These are phyloP conservation scores for Sander lucioperca DNA, from an alignment of 2,113 vertebrate species.

Conservation along the genomic window DNA sequence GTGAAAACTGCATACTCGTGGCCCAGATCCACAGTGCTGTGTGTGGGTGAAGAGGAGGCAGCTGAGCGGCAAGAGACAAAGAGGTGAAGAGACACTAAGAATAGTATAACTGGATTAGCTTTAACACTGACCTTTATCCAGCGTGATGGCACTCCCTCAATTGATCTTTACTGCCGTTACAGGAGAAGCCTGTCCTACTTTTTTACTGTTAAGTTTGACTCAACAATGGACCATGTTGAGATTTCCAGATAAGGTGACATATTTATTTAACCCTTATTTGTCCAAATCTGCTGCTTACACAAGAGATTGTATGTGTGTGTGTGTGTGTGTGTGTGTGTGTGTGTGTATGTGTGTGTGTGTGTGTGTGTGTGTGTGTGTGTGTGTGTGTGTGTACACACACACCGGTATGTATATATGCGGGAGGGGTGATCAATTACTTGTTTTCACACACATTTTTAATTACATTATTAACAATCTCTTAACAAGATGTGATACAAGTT, in stretches of 20 bases:
- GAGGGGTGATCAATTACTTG: too few relatives aligned
- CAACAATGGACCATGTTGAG: background rate
- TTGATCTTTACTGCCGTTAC: conserved; percentile 45
- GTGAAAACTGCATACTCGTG: conserved; percentile 48
- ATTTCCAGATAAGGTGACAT: conserved; percentile 7
- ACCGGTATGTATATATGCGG: too few relatives aligned
- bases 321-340: background rate
- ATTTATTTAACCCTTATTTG: conserved; percentile 19
- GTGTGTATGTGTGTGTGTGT: background rate
- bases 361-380: background rate
- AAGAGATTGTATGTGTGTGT: background rate
- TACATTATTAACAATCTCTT: background rate
- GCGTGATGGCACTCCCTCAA: conserved; percentile 37
- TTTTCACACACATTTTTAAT: background rate
- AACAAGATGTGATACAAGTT: background rate
- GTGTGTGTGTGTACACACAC: too few relatives aligned
- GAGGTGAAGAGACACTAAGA: conserved; percentile 70
- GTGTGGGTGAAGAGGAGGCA: conserved; percentile 35
- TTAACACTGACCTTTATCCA: conserved; percentile 68
- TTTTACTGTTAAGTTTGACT: conserved; percentile 25
- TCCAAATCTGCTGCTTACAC: background rate
- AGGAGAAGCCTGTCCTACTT: conserved; percentile 52
- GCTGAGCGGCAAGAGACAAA: conserved; percentile 43
- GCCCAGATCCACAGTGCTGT: conserved; percentile 48
- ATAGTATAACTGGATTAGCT: conserved; percentile 75